Evolutionary conservation across 2,113 vertebrate genomes (phyloP).

Genomic region (Henicopernis longicauda): DNA sequence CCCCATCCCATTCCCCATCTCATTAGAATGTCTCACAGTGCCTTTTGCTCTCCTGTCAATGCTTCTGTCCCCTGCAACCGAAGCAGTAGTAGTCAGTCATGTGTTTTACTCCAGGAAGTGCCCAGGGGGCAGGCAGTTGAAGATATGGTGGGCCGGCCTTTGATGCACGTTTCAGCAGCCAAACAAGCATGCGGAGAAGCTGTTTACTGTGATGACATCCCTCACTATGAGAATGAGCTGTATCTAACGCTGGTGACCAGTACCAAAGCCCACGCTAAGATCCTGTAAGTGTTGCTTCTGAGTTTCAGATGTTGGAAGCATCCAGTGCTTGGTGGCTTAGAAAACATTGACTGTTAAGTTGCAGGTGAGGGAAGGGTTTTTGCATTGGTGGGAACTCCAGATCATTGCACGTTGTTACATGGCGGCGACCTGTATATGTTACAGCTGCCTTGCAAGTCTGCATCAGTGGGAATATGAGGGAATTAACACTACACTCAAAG

Average conservation of each 20-base stretch:
- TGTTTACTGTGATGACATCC: conserved; percentile 92
- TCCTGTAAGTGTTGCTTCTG: conserved; percentile 77
- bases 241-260: conserved; percentile 87
- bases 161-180: conserved; percentile 86
- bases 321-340: neutral
- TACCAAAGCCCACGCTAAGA: conserved; percentile 84
- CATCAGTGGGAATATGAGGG: neutral
- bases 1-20: neutral
- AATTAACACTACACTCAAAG: neutral
- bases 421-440: neutral
- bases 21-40: neutral
- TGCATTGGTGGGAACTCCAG: neutral
- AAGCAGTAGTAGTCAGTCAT: neutral
- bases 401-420: neutral
- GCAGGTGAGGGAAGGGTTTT: neutral
- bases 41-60: neutral
- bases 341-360: neutral
- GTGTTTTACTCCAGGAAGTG: conserved; percentile 77
- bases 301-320: neutral
- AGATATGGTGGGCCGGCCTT: conserved; percentile 85
- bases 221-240: conserved; percentile 85
- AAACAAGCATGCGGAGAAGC: conserved; percentile 94
- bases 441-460: neutral
- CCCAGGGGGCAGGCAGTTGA: conserved; percentile 78
- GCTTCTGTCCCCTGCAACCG: neutral